Evolutionary conservation across 2,888 invertebrate genomes (phyloP), one percentile per base, ranked within the genome.

Genomic region (Drepanosiphum platanoidis): DNA sequence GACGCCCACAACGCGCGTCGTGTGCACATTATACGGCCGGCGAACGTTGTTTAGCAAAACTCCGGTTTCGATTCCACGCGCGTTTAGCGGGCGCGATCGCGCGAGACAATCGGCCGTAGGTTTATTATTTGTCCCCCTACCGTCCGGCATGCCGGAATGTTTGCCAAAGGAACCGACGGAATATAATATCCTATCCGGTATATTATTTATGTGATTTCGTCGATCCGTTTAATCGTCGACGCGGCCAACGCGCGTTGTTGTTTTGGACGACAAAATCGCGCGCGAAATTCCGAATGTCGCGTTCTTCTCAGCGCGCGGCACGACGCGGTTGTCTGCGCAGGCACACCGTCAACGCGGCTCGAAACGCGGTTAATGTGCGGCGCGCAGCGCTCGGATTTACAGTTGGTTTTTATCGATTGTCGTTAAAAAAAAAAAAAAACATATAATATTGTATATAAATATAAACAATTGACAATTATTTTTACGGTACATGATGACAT

Each of bases 381-480:
- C n/a, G n/a, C n/a, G n/a, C n/a, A n/a, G n/a, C 7, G 11, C n/a
- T 8, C 8, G 27, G n/a, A 2, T 61, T n/a, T n/a, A 27, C 61
- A 61, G 61, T 22, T 61, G 22, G 18, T 52, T 61, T 5, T 61
- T 5, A 2, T 9, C n/a, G 22, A 61, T 22, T 9, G 8, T 61
- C 61, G 9, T 9, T 58, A 61, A 61, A 27, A 61, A 61, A 61
- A 61, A 42, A 42, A 42, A n/a, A n/a, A n/a, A n/a, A n/a, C n/a
- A n/a, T n/a, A n/a, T n/a, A n/a, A n/a, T n/a, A n/a, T n/a, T n/a
- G n/a, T n/a, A n/a, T n/a, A n/a, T n/a, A n/a, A n/a, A 4, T 18
- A 8, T 42, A 72, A 30, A 46, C 30, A 72, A 46, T 72, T 72
- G 30, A 71, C 27, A 72, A 72, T 72, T 72, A 72, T 46, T 42